Percentiles rank a stretch among this genome's conserved stretches.
phyloP scores from a whole-genome alignment of 2,888 invertebrate genomes.

The Amiota minor region DNA sequence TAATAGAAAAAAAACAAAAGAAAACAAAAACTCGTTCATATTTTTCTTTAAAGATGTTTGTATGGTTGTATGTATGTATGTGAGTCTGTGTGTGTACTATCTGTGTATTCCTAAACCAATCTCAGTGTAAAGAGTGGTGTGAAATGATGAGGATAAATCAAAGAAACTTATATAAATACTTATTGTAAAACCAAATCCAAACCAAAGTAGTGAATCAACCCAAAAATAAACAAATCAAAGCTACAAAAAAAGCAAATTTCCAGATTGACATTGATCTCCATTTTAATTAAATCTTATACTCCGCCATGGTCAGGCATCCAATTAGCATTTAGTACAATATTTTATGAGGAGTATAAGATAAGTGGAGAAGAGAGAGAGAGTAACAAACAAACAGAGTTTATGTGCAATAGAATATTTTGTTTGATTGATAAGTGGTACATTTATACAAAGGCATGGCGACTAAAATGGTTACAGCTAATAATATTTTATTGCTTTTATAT shows the following conservation, averaged over 20 bases:
- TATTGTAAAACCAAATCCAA: conserved; percentile 3
- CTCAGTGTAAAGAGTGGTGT: background rate
- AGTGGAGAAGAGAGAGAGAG: no score
- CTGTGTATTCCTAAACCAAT: background rate
- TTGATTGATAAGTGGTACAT: no score
- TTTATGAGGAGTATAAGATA: no score
- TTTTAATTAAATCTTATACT: no score
- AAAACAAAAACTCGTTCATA: no score
- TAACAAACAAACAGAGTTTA: no score
- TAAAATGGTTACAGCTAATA: conserved; percentile 23
- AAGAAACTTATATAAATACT: background rate
- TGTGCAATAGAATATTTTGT: no score
- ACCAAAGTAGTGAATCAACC: background rate
- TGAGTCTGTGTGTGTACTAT: conserved; percentile 7
- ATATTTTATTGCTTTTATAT: conserved; percentile 13
- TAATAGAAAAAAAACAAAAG: background rate
- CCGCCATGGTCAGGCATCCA: no score
- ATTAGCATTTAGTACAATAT: no score
- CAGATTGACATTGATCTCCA: no score
- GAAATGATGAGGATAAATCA: background rate
- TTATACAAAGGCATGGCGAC: background rate
- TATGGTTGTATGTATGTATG: background rate
- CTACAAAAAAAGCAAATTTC: background rate
- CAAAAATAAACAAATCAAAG: conserved; percentile 10
- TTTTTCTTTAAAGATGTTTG: no score